phyloP scores from a whole-genome alignment of 2,888 invertebrate species.

The Microctonus brassicae region DNA sequence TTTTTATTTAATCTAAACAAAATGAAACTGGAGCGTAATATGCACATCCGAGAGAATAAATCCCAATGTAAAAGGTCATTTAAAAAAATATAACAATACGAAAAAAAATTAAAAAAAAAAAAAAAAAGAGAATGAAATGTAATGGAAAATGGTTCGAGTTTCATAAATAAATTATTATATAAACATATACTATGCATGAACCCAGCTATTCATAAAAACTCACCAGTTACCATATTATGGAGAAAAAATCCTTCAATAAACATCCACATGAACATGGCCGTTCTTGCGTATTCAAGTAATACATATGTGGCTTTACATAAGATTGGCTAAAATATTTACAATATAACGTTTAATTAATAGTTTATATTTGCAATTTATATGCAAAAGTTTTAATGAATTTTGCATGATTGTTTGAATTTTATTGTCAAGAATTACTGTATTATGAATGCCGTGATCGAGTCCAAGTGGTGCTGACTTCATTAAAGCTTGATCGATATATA shows the following conservation, averaged over 20 bases:
- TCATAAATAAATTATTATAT: too few relatives aligned
- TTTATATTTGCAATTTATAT: not conserved
- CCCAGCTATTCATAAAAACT: slow-evolving; percentile 49
- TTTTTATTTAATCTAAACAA: not conserved
- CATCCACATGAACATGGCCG: slow-evolving; percentile 97
- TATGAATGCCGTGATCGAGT: slow-evolving; percentile 74
- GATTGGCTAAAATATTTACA: slow-evolving; percentile 74
- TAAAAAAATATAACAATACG: too few relatives aligned
- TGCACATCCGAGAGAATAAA: too few relatives aligned
- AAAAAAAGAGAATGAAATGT: too few relatives aligned
- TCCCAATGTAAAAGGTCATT: too few relatives aligned
- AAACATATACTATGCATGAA: too few relatives aligned
- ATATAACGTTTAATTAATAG: not conserved
- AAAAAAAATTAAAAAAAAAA: too few relatives aligned
- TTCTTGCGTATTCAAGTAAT: slow-evolving; percentile 88
- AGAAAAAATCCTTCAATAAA: slow-evolving; percentile 93
- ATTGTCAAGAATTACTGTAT: slow-evolving; percentile 74
- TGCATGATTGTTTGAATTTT: not conserved
- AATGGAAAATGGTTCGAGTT: too few relatives aligned
- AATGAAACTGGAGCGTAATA: too few relatives aligned
- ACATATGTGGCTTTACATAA: slow-evolving; percentile 85
- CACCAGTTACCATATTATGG: slow-evolving; percentile 84
- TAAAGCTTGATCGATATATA: slow-evolving; percentile 82
- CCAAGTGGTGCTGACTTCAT: slow-evolving; percentile 66
- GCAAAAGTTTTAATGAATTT: not conserved